phyloP scores from a whole-genome alignment of 1,140 invertebrate species.

The Archivesica marissinica region DNA sequence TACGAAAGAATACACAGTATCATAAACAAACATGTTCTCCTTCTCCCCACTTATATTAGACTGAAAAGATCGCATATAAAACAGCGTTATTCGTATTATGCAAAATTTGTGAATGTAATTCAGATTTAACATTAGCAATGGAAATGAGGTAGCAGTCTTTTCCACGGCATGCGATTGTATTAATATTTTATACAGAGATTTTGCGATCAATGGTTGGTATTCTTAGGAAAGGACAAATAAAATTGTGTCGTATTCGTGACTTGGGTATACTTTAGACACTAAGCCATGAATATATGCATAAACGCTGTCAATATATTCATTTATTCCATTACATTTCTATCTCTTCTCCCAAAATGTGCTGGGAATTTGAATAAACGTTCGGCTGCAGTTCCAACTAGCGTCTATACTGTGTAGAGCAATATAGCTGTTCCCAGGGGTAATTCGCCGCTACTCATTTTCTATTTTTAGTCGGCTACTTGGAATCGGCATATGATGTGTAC shows the following conservation, averaged over 20 bases:
- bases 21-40: constrained; percentile 45
- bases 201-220: constrained; percentile 59
- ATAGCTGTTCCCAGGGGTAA: background rate
- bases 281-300: constrained; percentile 64
- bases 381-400: background rate
- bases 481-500: no score
- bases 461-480: background rate
- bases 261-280: constrained; percentile 62
- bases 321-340: constrained; percentile 58
- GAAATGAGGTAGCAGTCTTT: constrained; percentile 61
- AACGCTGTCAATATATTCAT: constrained; percentile 60
- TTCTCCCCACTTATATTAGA: constrained; percentile 38
- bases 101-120: constrained; percentile 63
- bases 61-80: constrained; percentile 62
- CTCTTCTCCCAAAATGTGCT: constrained; percentile 50
- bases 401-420: background rate
- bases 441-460: background rate
- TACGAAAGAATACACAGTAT: background rate
- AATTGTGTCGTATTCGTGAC: constrained; percentile 62
- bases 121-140: constrained; percentile 65
- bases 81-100: constrained; percentile 62
- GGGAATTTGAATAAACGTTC: constrained; percentile 62
- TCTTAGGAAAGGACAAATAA: constrained; percentile 63
- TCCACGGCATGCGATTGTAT: constrained; percentile 61
- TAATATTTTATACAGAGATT: constrained; percentile 67